Base-by-base conservation (phyloP, 2,797 vertebrate species). In the Spea hammondii region DNA sequence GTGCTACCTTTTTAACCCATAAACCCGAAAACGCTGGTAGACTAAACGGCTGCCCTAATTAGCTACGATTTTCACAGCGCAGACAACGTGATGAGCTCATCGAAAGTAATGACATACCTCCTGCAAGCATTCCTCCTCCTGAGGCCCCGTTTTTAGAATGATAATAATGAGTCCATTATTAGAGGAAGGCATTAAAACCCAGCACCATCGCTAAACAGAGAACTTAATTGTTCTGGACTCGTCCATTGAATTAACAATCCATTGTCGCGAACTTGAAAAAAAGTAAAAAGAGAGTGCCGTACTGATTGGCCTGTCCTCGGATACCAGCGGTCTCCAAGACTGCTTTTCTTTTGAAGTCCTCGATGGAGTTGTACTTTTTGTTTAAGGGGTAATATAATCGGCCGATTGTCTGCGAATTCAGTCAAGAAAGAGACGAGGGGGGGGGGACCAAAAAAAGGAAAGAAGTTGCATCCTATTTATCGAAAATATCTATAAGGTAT, bases 91-190 rank as follows among this genome's bases (percentile, higher is more conserved):
- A 97, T 96, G 95, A 97, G 95, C 95, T 96, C 95, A 98, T 98
- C 93, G 93, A 95, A 96, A 97, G 96, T 97, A 97, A 96, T 96
- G 95, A 95, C 92, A 93, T 94, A 94, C 92, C 88, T 89, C 90
- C 88, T 93, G 91, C 91, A 92, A 93, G 93, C 93, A 93, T 96
- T 94, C 92, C 93, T 95, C 94, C 91, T 95, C 91, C 93, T 88
- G 90, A 93, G 94, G 93, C 94, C 94, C 90, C 90, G 92, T 93
- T 92, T 32, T 92, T 94, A 96, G 94, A 97, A 97, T 95, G 96
- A 96, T 95, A 97, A 98, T 98, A 96, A 98, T 97, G 96, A 97
- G 94, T 90, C 94, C 95, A 96, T 98, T 98, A 97, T 96, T 89
- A 93, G 93, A 89, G 94, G 88, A 92, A 90, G 94, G 94, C 95